These are phyloP conservation scores for Nasonia longicornis DNA, from an alignment of 1,140 invertebrate genomes.

Conservation along the genomic window DNA sequence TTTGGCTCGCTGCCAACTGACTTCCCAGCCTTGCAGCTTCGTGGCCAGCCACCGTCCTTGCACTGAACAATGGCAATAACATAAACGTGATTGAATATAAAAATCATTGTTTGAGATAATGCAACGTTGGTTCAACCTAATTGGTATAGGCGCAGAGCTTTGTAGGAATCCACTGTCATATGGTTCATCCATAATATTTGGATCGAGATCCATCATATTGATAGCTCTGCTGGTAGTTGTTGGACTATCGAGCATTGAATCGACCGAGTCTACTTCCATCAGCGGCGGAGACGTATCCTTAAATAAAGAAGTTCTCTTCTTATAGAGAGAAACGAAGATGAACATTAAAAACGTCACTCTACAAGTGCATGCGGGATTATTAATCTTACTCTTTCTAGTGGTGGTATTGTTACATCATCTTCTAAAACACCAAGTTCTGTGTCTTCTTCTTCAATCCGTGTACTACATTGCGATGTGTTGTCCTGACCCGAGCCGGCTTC, in stretches of 20 bases:
- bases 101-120: background rate
- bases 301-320: conserved; percentile 42
- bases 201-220: conserved; percentile 68
- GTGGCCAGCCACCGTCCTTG: conserved; percentile 81
- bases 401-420: conserved; percentile 57
- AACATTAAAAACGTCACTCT: conserved; percentile 34
- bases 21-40: conserved; percentile 81
- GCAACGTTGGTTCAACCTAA: conserved; percentile 54
- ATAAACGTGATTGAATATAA: background rate
- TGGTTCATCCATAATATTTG: conserved; percentile 67
- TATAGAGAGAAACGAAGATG: conserved; percentile 24
- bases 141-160: conserved; percentile 67
- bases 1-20: conserved; percentile 75
- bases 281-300: conserved; percentile 59
- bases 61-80: conserved; percentile 54
- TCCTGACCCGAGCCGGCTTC: conserved; percentile 62
- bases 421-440: conserved; percentile 59
- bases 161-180: conserved; percentile 68
- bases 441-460: conserved; percentile 77
- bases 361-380: conserved; percentile 32
- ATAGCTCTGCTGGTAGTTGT: conserved; percentile 63
- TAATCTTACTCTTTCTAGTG: conserved; percentile 51
- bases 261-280: conserved; percentile 47
- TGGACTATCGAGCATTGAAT: conserved; percentile 63
- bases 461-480: conserved; percentile 66